A percentile compares a stretch with the other conserved stretches of the same genome.
Conservation (phyloP, 2,888 invertebrate genomes). For the Chymomyza caudatula region DNA sequence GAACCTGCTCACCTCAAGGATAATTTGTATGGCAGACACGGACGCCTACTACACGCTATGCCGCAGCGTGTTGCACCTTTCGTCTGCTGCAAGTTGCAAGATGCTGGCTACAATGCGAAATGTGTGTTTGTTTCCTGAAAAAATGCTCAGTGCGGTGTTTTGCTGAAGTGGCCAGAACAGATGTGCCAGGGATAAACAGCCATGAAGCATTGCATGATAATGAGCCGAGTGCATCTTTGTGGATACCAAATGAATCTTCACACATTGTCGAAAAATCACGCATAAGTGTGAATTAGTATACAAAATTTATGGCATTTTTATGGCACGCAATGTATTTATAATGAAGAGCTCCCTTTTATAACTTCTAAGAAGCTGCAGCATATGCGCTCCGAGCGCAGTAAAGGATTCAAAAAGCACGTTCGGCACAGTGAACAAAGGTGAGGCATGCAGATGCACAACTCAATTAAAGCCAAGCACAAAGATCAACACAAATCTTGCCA, state of each 20-base stretch:
- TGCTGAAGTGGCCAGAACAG: constrained; percentile 51
- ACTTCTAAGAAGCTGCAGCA: constrained; percentile 39
- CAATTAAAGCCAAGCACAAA: not conserved
- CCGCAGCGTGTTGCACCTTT: not conserved
- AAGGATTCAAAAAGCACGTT: constrained; percentile 32
- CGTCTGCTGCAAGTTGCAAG: not conserved
- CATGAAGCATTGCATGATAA: constrained; percentile 42
- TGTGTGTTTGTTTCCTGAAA: not conserved
- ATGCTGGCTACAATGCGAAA: not conserved
- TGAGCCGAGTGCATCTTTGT: constrained; percentile 19
- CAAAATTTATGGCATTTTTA: constrained; percentile 49
- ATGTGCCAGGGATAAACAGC: constrained; percentile 28
- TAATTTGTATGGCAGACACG: constrained; percentile 17
- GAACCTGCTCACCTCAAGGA: constrained; percentile 52
- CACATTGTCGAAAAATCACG: constrained; percentile 41
- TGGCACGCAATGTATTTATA: constrained; percentile 25
- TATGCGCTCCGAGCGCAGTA: no score
- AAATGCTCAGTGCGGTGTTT: constrained; percentile 4
- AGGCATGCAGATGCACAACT: constrained; percentile 44
- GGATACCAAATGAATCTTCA: constrained; percentile 7
- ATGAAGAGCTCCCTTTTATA: constrained; percentile 31
- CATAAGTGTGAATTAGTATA: constrained; percentile 49
- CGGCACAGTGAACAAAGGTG: constrained; percentile 16
- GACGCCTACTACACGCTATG: not conserved
- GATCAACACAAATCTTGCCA: constrained; percentile 24